A percentile compares a stretch with the other conserved stretches of the same genome.
Conservation (phyloP, 2,888 invertebrate species). For the Isotomurus palustris region DNA sequence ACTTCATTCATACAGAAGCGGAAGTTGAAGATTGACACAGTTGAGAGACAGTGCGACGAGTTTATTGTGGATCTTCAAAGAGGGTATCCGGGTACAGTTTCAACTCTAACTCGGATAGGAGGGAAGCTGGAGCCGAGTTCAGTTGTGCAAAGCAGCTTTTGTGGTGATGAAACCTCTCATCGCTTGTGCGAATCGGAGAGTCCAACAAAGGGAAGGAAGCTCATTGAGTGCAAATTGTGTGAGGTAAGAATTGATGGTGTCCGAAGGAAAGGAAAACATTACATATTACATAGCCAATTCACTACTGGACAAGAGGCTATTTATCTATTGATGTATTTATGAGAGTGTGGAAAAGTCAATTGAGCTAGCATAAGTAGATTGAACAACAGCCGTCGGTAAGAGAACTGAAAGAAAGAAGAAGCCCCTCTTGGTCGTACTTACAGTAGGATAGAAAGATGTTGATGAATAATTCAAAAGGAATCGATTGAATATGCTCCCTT, state of each 20-base stretch:
- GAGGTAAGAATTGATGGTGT: background rate
- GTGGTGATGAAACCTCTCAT: background rate
- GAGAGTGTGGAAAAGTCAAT: too few relatives aligned
- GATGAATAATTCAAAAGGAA: background rate
- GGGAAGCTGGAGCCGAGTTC: constrained; percentile 20
- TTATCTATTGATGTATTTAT: too few relatives aligned
- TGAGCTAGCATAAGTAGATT: too few relatives aligned
- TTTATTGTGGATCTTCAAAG: constrained; percentile 29
- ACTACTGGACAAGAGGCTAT: too few relatives aligned
- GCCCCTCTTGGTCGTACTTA: too few relatives aligned
- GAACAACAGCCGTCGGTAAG: too few relatives aligned
- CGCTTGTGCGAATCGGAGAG: constrained; percentile 8
- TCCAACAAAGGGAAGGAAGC: constrained; percentile 1
- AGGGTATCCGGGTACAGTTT: constrained; percentile 32
- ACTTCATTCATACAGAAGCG: constrained; percentile 5
- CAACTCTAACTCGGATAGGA: constrained; percentile 36
- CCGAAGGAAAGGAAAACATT: too few relatives aligned
- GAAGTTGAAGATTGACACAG: constrained; percentile 22
- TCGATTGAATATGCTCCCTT: background rate
- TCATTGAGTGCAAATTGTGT: background rate
- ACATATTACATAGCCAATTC: too few relatives aligned
- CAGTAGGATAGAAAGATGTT: too few relatives aligned
- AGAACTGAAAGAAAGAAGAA: too few relatives aligned
- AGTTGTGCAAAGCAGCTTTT: background rate
- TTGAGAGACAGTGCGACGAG: constrained; percentile 30